Base-by-base conservation (phyloP, 2,797 vertebrate genomes). In the Helicolenus hilgendorfi region DNA sequence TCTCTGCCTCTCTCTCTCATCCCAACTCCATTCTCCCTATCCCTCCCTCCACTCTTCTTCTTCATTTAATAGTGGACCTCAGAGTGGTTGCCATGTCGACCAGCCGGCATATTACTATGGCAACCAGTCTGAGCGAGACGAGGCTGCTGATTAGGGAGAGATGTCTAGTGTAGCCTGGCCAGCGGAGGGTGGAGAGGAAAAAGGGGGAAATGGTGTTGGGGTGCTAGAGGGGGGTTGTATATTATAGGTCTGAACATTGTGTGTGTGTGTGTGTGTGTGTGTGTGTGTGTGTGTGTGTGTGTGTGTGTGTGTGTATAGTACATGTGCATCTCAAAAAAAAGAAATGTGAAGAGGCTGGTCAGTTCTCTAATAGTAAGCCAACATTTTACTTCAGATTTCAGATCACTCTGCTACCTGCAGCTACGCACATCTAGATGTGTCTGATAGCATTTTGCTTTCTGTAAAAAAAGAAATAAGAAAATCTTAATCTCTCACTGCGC, bases 81-180 rank as follows among this genome's bases (percentile, higher is more conserved):
- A 97, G 98, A 98, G 98, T 98, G 98, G 99, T 99, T 99, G 98
- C 99, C 98, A 99, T 99, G 98, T 98, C 99, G 98, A 99, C 99
- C 98, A 98, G 98, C 97, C 98, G 96, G 98, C 98, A 97, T 94
- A 97, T 99, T 98, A 84, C 99, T 98, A 99, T 99, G 98, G 99
- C 98, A 99, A 99, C 98, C 96, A 97, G 97, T 98, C 97, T 97
- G 98, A 98, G 96, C 95, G 93, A 95, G 95, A 96, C 94, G 88
- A 97, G 97, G 97, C 97, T 98, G 97, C 97, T 98, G 97, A 98
- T 98, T 98, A 98, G 97, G 97, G 94, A 97, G 96, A 96, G 97
- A 98, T 97, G 97, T 98, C 96, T 98, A 96, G 97, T 97, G 96
- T 97, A 96, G 97, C 97, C 97, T 96, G 97, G 97, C 97, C 97